These are phyloP conservation scores for Trichonephila inaurata DNA, from an alignment of 1,140 invertebrate genomes.

Conservation along the genomic window DNA sequence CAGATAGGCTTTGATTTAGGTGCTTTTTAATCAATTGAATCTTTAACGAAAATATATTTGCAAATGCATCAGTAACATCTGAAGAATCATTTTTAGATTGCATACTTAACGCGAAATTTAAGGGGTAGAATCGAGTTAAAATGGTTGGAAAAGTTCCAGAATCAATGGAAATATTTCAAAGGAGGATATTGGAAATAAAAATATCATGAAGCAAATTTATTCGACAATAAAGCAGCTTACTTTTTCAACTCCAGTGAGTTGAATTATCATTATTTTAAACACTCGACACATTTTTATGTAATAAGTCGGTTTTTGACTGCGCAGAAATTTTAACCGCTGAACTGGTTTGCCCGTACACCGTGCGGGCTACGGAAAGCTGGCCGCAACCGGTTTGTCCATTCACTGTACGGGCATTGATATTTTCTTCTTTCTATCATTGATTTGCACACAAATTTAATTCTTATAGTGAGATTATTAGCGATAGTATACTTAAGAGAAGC, in stretches of 20 bases:
- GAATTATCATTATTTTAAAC: neutral
- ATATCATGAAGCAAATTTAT: neutral
- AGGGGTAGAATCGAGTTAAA: neutral
- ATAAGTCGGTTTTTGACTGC: neutral
- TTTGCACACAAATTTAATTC: too few species aligned
- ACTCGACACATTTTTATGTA: neutral
- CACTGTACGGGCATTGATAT: too few species aligned
- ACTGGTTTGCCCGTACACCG: too few species aligned
- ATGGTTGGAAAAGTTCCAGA: neutral
- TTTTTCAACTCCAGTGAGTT: neutral
- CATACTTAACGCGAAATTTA: neutral
- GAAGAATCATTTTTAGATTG: neutral
- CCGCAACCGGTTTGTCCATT: too few species aligned
- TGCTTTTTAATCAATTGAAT: too few species aligned
- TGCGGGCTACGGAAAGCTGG: too few species aligned
- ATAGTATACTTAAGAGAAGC: too few species aligned
- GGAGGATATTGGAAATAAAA: neutral
- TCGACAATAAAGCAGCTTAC: neutral
- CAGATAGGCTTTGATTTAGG: too few species aligned
- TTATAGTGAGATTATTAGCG: too few species aligned
- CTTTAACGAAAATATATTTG: neutral
- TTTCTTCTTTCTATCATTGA: too few species aligned
- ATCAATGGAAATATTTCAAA: slow-evolving; percentile 28
- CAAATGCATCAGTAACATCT: neutral
- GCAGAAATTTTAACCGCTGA: too few species aligned